Evolutionary conservation across 92 coral and sea anemone species (phyloP), one percentile per base, ranked within the genome.

Genomic region (Chrysogorgia sp.): DNA sequence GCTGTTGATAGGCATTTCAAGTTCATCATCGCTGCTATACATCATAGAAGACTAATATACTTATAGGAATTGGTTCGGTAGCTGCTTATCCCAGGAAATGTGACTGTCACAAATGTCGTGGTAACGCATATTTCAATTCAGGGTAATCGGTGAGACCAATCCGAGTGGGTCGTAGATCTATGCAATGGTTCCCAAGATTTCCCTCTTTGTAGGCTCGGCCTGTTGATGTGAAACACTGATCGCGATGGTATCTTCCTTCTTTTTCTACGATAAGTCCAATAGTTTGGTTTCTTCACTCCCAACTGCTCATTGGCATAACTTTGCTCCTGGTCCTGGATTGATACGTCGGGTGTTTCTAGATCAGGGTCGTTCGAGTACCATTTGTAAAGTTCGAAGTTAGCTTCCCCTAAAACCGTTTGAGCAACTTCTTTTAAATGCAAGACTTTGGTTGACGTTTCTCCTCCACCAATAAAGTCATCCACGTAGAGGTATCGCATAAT

Each of bases 101-200:
- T 55, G 34, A 28, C 59, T 58, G 7, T 31, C n/a, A 69, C 76
- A 69, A 28, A 45, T 45, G 33, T 69, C 83, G 31, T 75, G 35
- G 60, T 64, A 79, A n/a, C 63, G 24, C 22, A 45, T 71, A 45
- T 79, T 79, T 30, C 75, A 63, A n/a, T 24, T 32, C 2, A 79
- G 28, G 12, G 35, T 67, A 0, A 65, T 52, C 0, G 84, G 84
- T 5, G 84, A 80, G 19, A 67, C 78, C 14, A 80, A 48, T 21
- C 84, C 84, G 17, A 67, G 58, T 17, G 84, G 84, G 29, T 80
- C 84, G 40, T 67, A 80, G 19, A 80, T 50, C 69, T 67, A 67
- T 10, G 84, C 68, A 26, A 79, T 25, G 41, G 62, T 67, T 13
- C 67, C 47, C 19, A 80, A 49, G 10, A 80, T 24, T 0, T 41